Evolutionary conservation across 2,113 vertebrate species (phyloP).

Genomic region (Thryonomys swinderianus): DNA sequence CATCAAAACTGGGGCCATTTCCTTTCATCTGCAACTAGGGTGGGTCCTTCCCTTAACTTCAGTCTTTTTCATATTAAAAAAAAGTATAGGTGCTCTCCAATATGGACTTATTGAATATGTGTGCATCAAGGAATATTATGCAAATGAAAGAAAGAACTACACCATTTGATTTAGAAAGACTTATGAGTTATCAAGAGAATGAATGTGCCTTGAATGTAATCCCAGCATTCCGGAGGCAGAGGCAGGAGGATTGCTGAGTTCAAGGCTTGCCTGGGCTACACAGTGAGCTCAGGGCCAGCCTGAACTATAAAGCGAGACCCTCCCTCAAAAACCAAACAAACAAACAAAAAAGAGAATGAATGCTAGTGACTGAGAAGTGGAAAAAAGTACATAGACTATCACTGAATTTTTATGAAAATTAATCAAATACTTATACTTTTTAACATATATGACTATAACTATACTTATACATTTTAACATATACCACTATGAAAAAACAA

Average conservation of each 20-base stretch:
- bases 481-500: background rate
- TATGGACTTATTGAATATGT: background rate
- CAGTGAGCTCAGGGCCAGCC: no score
- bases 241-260: no score
- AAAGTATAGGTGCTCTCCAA: background rate
- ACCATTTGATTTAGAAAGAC: background rate
- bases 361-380: background rate
- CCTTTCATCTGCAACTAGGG: background rate
- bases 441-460: background rate
- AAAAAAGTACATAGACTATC: background rate
- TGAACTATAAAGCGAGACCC: no score
- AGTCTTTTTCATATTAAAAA: background rate
- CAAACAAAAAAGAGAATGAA: constrained; percentile 21
- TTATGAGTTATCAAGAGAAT: constrained; percentile 8
- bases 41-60: background rate
- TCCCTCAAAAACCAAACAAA: no score
- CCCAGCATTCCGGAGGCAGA: no score
- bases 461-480: background rate
- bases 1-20: background rate
- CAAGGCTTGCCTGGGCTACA: no score
- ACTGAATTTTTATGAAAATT: background rate
- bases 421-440: background rate
- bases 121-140: background rate
- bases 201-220: no score
- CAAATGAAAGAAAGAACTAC: background rate